Percentiles rank a stretch among this genome's conserved stretches.
Evolutionary conservation across 2,888 invertebrate species (phyloP).

Genomic region (Neoscelio sp.): DNA sequence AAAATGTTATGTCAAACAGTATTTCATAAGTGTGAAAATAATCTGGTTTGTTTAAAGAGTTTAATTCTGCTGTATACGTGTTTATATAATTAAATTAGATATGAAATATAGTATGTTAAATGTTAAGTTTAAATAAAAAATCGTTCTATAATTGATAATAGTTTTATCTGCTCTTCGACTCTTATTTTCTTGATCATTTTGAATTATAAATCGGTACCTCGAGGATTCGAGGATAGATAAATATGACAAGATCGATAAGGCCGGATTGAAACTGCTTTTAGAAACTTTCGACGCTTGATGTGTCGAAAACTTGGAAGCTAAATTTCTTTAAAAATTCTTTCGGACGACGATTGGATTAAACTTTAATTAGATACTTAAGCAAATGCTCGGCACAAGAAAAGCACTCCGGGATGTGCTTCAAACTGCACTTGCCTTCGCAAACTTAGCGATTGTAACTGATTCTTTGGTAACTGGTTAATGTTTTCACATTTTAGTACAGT

Average conservation of each 20-base stretch:
- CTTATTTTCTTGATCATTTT: no score
- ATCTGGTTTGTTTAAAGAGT: no score
- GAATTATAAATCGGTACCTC: not conserved
- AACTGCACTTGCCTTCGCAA: slow-evolving; percentile 1
- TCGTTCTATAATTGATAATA: no score
- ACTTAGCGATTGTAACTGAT: slow-evolving; percentile 24
- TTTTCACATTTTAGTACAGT: slow-evolving; percentile 1
- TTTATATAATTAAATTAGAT: no score
- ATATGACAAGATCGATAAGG: not conserved
- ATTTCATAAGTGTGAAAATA: no score
- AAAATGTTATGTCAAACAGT: no score
- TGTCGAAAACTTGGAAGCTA: not conserved
- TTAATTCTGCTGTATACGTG: no score
- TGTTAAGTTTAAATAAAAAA: no score
- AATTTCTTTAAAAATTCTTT: slow-evolving; percentile 22
- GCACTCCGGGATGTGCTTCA: not conserved
- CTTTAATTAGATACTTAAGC: slow-evolving; percentile 47
- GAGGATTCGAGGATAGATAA: slow-evolving; percentile 5
- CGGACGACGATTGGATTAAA: slow-evolving; percentile 56
- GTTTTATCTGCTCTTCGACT: no score
- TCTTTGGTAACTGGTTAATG: slow-evolving; percentile 15
- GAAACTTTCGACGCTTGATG: not conserved
- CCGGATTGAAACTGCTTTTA: not conserved
- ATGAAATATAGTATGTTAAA: no score
- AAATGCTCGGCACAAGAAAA: slow-evolving; percentile 13